These are phyloP conservation scores for Boloria selene DNA, from an alignment of 2,888 invertebrate species.

Conservation along the genomic window DNA sequence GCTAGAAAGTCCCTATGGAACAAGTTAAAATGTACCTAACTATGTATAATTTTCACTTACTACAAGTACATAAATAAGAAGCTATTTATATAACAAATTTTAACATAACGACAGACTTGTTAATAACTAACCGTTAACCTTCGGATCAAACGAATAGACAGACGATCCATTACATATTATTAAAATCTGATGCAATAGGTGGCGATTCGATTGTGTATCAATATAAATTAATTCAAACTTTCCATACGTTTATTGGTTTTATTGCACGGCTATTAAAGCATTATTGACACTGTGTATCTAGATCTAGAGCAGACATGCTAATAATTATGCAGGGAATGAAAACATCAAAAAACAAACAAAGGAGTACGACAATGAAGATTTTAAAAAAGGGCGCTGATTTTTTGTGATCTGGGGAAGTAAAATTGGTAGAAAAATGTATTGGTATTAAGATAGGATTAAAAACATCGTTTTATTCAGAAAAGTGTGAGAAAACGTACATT, in stretches of 20 bases:
- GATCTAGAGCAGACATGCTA: neutral
- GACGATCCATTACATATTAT: conserved; percentile 13
- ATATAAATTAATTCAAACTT: conserved; percentile 11
- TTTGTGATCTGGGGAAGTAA: too few species aligned
- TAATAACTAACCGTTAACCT: conserved; percentile 12
- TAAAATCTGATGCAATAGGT: conserved; percentile 32
- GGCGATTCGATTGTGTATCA: conserved; percentile 23
- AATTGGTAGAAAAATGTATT: too few species aligned
- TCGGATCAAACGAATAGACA: conserved; percentile 20
- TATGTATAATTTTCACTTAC: too few species aligned
- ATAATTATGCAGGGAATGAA: too few species aligned
- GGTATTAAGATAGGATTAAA: too few species aligned
- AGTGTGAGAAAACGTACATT: too few species aligned
- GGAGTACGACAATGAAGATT: too few species aligned
- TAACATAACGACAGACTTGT: neutral
- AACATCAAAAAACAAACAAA: too few species aligned
- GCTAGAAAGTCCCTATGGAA: too few species aligned
- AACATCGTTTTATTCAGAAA: too few species aligned
- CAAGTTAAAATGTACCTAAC: too few species aligned
- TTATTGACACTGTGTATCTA: conserved; percentile 6
- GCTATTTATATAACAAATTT: neutral
- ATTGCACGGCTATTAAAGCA: conserved; percentile 11
- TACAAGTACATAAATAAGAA: neutral
- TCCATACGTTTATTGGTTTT: conserved; percentile 14
- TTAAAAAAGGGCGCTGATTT: too few species aligned